Percentiles rank a stretch among this genome's conserved stretches.
These are phyloP conservation scores for Mechanitis mazaeus DNA, from an alignment of 2,888 invertebrate species.

Conservation along the genomic window DNA sequence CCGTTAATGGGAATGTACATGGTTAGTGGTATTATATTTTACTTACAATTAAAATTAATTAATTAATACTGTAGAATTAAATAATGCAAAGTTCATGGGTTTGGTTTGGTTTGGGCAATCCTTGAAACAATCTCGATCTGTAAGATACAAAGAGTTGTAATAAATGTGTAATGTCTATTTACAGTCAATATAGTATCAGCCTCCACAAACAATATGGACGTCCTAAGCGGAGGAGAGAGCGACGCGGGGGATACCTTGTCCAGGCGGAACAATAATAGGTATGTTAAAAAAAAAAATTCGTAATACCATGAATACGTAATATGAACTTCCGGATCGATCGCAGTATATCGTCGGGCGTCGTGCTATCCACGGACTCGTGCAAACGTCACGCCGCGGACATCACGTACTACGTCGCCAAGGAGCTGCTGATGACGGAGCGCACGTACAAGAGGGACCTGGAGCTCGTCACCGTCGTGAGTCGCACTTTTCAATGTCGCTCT, in stretches of 20 bases:
- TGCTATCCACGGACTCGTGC: conserved; percentile 38
- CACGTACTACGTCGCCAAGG: conserved; percentile 90
- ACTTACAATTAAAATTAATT: too few relatives aligned
- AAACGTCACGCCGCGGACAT: conserved; percentile 50
- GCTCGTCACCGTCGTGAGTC: conserved; percentile 89
- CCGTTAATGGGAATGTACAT: conserved; percentile 56
- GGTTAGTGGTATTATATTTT: conserved; percentile 37
- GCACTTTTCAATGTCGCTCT: background rate
- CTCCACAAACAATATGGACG: conserved; percentile 70
- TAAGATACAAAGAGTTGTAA: too few relatives aligned
- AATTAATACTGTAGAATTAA: too few relatives aligned
- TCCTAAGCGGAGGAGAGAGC: conserved; percentile 70
- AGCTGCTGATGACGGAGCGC: conserved; percentile 95
- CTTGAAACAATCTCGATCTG: too few relatives aligned
- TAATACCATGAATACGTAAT: too few relatives aligned
- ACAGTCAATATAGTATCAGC: conserved; percentile 61
- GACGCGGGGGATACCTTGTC: conserved; percentile 67
- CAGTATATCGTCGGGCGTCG: conserved; percentile 58
- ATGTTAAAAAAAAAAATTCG: too few relatives aligned
- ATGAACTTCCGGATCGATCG: background rate
- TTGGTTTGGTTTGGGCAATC: too few relatives aligned
- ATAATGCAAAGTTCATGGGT: too few relatives aligned
- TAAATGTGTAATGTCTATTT: conserved; percentile 21
- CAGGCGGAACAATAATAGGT: conserved; percentile 70
- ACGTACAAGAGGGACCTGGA: conserved; percentile 97